Evolutionary conservation across 1,140 invertebrate genomes (phyloP).

Genomic region (Physella acuta): DNA sequence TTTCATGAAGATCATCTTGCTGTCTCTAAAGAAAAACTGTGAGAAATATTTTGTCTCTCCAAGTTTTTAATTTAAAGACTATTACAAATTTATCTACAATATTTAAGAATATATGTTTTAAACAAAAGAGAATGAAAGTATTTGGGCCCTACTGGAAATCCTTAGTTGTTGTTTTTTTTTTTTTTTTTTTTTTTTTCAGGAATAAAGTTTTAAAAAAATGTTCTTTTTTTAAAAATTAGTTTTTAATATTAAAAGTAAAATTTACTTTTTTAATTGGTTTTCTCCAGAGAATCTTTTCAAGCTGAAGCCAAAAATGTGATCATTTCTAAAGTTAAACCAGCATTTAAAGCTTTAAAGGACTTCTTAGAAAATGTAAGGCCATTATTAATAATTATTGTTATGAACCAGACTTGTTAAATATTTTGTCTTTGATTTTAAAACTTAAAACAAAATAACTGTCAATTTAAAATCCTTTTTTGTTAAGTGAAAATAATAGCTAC

Average conservation of each 20-base stretch:
- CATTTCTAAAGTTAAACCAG: slow-evolving; percentile 26
- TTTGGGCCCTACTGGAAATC: too few relatives aligned
- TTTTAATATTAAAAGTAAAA: background rate
- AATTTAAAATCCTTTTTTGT: background rate
- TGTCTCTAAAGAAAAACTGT: slow-evolving; percentile 1
- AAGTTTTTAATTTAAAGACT: too few relatives aligned
- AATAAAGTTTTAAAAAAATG: background rate
- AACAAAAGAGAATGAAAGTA: too few relatives aligned
- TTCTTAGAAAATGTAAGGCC: slow-evolving; percentile 32
- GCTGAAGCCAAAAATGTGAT: slow-evolving; percentile 29
- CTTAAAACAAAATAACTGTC: background rate
- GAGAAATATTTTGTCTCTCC: too few relatives aligned
- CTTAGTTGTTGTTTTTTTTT: background rate
- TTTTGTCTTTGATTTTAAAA: background rate
- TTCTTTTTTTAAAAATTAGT: too few relatives aligned
- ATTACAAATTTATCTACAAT: too few relatives aligned
- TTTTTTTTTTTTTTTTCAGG: background rate
- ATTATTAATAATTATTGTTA: background rate
- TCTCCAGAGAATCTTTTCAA: slow-evolving; percentile 28
- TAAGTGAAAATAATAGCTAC: too few relatives aligned
- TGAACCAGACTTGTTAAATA: background rate
- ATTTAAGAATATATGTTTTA: too few relatives aligned
- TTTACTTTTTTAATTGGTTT: slow-evolving; percentile 1
- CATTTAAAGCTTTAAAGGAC: slow-evolving; percentile 29
- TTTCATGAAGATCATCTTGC: slow-evolving; percentile 12